These are phyloP conservation scores for Tylochromis polylepis DNA, from an alignment of 2,113 vertebrate genomes.

Conservation along the genomic window DNA sequence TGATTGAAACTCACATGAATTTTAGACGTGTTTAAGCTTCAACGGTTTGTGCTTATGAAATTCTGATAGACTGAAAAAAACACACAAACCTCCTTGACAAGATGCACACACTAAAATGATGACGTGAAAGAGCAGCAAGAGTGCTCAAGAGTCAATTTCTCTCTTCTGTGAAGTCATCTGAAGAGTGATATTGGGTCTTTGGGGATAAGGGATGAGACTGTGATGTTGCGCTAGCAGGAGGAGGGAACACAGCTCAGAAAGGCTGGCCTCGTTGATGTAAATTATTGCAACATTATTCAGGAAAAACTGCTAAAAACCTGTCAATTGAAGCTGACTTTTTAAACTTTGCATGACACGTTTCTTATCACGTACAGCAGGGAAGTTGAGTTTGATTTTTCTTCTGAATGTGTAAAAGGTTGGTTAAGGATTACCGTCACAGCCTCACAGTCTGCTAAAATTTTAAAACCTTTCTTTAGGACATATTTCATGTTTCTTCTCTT, in stretches of 20 bases:
- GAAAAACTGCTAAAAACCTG: background rate
- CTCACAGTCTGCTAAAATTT: background rate
- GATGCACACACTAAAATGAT: background rate
- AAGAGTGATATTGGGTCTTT: constrained; percentile 16
- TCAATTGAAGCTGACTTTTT: constrained; percentile 9
- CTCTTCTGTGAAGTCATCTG: constrained; percentile 23
- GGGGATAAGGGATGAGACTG: background rate
- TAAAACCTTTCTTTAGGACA: constrained; percentile 3
- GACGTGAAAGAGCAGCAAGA: background rate
- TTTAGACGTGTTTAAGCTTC: background rate
- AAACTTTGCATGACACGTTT: background rate
- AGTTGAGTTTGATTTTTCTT: background rate
- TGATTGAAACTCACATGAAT: background rate
- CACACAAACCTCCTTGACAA: background rate
- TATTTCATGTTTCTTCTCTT: background rate
- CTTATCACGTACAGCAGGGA: background rate
- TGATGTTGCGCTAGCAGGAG: constrained; percentile 11
- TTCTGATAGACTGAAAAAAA: background rate
- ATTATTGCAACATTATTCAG: constrained; percentile 34
- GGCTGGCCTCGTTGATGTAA: constrained; percentile 42
- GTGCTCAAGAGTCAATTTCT: constrained; percentile 16
- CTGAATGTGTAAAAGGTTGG: background rate
- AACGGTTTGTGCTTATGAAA: background rate
- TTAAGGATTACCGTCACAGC: background rate
- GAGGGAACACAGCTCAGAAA: background rate